These are phyloP conservation scores for Noctua pronuba DNA, from an alignment of 2,888 invertebrate species.

Conservation along the genomic window DNA sequence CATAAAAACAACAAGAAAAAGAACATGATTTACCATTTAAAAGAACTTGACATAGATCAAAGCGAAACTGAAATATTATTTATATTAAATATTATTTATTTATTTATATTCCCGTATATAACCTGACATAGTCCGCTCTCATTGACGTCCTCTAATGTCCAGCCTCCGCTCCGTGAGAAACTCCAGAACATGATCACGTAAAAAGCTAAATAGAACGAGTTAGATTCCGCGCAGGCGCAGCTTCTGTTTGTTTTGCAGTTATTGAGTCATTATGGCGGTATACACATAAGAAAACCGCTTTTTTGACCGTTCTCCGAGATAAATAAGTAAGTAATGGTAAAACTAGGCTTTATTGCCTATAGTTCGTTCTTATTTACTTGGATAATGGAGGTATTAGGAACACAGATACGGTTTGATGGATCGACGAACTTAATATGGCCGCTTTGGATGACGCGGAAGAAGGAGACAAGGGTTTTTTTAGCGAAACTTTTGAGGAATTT, in stretches of 20 bases:
- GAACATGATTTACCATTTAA: too few species aligned
- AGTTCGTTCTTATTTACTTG: constrained; percentile 32
- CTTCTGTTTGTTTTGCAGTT: constrained; percentile 58
- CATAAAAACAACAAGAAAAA: too few species aligned
- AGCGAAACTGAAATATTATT: too few species aligned
- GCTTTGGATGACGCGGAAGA: not conserved
- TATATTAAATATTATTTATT: too few species aligned
- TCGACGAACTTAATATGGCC: not conserved
- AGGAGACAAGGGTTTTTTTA: not conserved
- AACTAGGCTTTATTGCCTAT: constrained; percentile 26
- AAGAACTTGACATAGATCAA: too few species aligned
- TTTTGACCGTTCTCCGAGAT: constrained; percentile 25
- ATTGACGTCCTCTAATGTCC: constrained; percentile 30
- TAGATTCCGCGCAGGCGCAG: constrained; percentile 48
- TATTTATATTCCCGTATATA: not conserved
- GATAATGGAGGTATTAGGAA: constrained; percentile 36
- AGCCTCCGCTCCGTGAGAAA: constrained; percentile 41
- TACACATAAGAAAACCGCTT: constrained; percentile 40
- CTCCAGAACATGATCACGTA: constrained; percentile 23
- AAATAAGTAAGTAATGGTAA: constrained; percentile 36
- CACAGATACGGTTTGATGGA: constrained; percentile 26
- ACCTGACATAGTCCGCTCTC: not conserved
- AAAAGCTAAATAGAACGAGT: constrained; percentile 62
- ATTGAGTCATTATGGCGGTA: constrained; percentile 60
- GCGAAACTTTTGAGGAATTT: not conserved